These are phyloP conservation scores for Avahi laniger DNA, from an alignment of 2,797 vertebrate species.

Conservation along the genomic window DNA sequence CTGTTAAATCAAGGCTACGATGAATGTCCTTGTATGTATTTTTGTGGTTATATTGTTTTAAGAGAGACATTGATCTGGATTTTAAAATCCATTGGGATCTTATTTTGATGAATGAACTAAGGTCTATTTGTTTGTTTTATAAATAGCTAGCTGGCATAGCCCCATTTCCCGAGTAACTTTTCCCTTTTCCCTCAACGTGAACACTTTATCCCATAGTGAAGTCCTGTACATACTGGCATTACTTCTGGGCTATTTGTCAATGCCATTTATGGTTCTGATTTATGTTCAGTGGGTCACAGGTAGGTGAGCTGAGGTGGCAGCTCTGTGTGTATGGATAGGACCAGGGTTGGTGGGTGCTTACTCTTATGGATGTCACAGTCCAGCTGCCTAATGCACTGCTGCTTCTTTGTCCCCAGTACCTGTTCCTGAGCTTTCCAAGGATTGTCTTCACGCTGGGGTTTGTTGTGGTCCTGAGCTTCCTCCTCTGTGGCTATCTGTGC, in stretches of 20 bases:
- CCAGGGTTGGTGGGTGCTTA: not conserved
- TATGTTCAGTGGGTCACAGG: not conserved
- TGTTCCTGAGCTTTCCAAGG: slow-evolving; percentile 96
- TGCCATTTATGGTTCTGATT: not conserved
- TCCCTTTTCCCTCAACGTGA: not conserved
- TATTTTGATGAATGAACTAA: not conserved
- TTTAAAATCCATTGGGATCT: not conserved
- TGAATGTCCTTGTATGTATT: not conserved
- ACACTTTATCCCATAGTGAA: not conserved
- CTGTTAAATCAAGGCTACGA: not conserved
- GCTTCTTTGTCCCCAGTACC: slow-evolving; percentile 86
- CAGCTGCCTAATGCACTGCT: not conserved
- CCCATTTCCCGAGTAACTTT: not conserved
- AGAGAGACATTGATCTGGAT: not conserved
- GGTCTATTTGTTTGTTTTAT: not conserved
- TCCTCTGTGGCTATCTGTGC: slow-evolving; percentile 91
- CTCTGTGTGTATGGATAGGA: no score
- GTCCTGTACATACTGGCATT: not conserved
- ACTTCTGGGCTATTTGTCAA: not conserved
- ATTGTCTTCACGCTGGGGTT: slow-evolving; percentile 96
- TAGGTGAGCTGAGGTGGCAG: not conserved
- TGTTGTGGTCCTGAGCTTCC: slow-evolving; percentile 90
- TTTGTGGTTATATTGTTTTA: not conserved
- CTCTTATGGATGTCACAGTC: not conserved
- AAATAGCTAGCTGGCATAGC: not conserved